Evolutionary conservation across 1,140 invertebrate species (phyloP), one percentile per base, ranked within the genome.

Genomic region (Steinernema feltiae): DNA sequence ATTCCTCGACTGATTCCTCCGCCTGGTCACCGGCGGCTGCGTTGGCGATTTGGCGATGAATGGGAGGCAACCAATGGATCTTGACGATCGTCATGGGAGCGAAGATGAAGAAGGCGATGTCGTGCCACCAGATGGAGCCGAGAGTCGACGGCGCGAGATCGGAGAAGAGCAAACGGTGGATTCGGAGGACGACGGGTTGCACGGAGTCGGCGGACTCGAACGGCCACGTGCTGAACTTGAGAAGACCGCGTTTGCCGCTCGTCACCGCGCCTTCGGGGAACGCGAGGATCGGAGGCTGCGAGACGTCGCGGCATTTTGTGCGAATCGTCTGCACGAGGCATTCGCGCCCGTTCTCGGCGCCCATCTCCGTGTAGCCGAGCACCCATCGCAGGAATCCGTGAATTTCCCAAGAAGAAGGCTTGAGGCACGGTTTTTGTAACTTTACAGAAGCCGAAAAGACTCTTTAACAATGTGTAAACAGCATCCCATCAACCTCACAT

Each of bases 71-170:
- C 83, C 88, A 90, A 87, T 86, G 89, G 29, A 91, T 80, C 35
- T 87, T 89, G 87, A 90, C 91, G 70, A 90, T 86, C 0, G 91
- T 91, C 74, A 88, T 88, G 18, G 91, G 91, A n/a, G 89, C 87
- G 85, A 90, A 90, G 74, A 92, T 88, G 82, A 90, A 90, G 88
- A 90, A 91, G 75, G 91, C 88, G 1, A 91, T 84, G 86, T 92
- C 91, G 41, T 86, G 84, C 87, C 89, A 90, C 87, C 89, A 89
- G n/a, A 88, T 88, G 21, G 90, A 88, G 15, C 88, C 89, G 1
- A 91, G 80, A 1, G 89, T 88, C 12, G 89, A 89, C 78, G 89
- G 83, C 12, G 79, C n/a, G 21, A 83, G 48, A n/a, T 78, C 74
- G 63, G 81, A 48, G 53, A 82, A 76, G 78, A 71, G 70, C 41